phyloP scores from a whole-genome alignment of 2,797 vertebrate genomes.

The Allenopithecus nigroviridis region DNA sequence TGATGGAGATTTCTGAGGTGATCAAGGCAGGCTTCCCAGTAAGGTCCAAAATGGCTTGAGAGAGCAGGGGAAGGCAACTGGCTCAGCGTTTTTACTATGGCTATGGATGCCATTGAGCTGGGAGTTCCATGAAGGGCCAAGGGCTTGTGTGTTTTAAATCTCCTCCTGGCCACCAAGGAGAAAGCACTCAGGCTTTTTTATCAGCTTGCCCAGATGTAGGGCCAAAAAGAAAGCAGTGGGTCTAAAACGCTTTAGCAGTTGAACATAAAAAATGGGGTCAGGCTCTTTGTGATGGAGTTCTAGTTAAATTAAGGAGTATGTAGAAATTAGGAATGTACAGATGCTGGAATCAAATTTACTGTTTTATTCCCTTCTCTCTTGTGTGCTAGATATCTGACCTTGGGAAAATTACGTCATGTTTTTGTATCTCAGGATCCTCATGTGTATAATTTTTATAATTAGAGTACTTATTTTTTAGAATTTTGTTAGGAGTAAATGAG shows the following conservation, averaged over 20 bases:
- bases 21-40: background rate
- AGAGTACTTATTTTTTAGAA: background rate
- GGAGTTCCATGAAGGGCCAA: background rate
- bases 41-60: background rate
- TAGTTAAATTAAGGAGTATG: background rate
- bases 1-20: background rate
- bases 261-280: background rate
- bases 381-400: background rate
- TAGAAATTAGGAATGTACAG: background rate
- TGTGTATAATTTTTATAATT: background rate
- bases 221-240: background rate
- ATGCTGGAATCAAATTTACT: background rate
- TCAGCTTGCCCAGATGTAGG: background rate
- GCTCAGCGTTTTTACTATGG: background rate
- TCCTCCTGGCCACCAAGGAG: background rate
- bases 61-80: background rate
- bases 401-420: background rate
- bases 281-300: background rate
- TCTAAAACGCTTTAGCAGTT: background rate
- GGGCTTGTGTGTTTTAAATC: background rate
- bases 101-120: background rate
- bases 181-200: background rate
- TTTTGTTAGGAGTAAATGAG: background rate
- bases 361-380: background rate
- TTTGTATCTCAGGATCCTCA: background rate